Base-by-base conservation (phyloP, 2,113 vertebrate genomes). In the Desmodus rotundus region DNA sequence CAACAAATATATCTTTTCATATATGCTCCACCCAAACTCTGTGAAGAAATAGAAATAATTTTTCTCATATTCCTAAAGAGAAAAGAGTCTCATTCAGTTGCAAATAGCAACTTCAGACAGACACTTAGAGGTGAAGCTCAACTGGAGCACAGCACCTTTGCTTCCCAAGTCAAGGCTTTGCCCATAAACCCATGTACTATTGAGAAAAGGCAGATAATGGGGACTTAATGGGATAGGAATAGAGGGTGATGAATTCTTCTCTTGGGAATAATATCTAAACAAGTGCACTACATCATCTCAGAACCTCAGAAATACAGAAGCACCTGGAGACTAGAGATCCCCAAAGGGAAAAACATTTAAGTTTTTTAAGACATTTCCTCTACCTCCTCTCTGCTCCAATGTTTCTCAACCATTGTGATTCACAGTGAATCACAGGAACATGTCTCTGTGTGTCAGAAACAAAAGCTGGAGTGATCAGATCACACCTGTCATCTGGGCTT, bases 181-280 rank as follows among this genome's bases (percentile, higher is more conserved):
- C 26, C 2, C 0, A 13, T 19, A 43, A 8, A n/a, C 36, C n/a
- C 41, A 54, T 26, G 28, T 14, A 11, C 2, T 36, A n/a, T 16
- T 67, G 17, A 13, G 43, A 47, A 77, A 54, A 45, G 12, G 7
- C 4, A 72, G 24, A 5, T 41, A 16, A 38, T 65, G 24, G 43
- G 7, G 3, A 33, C 7, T 70, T 17, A n/a, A 4, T 65, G 52
- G 16, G 16, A 19, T 3, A 76, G 19, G 36, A 87, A 95, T 31
- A 22, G 10, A 87, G 4, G 80, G 41, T 14, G 28, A n/a, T 13
- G 38, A 28, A 9, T 22, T 88, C 4, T 67, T 4, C 26, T 11
- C 26, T 73, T 45, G 50, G 36, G 45, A 80, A 33, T 84, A 68
- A 76, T 50, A 89, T 22, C 36, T 77, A 91, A 88, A 26, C 8